These are phyloP conservation scores for Rhincodon typus DNA, from an alignment of 2,797 vertebrate genomes.

Conservation along the genomic window DNA sequence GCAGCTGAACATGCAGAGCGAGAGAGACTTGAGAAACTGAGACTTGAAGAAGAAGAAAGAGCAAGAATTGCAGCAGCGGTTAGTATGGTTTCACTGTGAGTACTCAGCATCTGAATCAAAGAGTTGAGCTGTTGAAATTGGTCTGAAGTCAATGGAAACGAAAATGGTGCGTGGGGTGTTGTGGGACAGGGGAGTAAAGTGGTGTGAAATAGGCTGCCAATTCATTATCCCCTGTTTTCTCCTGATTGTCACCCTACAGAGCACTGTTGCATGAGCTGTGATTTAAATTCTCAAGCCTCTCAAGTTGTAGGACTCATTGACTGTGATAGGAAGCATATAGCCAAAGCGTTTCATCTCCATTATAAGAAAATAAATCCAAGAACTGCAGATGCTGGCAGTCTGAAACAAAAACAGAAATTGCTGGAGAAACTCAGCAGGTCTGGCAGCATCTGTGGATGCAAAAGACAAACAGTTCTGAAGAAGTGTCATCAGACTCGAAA, in stretches of 20 bases:
- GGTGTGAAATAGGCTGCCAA: not conserved
- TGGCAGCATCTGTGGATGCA: no score
- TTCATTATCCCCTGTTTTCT: not conserved
- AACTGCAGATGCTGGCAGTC: no score
- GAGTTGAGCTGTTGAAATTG: not conserved
- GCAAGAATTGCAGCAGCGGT: constrained; percentile 71
- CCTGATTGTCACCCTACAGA: not conserved
- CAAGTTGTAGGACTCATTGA: not conserved
- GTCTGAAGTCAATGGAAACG: not conserved
- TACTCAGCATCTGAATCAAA: not conserved
- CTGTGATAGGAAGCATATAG: not conserved
- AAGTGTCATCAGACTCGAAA: no score
- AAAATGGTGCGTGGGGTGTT: not conserved
- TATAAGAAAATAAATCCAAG: no score
- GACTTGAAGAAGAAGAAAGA: constrained; percentile 57
- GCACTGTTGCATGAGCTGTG: not conserved
- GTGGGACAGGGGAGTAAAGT: no score
- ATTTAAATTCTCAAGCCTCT: not conserved
- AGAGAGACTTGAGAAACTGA: constrained; percentile 62
- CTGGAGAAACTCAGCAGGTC: no score
- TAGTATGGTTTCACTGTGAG: constrained; percentile 34
- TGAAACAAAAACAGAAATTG: no score
- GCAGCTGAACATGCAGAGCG: constrained; percentile 62
- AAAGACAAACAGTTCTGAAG: no score
- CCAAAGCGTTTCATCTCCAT: not conserved